A percentile compares a stretch with the other conserved stretches of the same genome.
Conservation (phyloP, 2,888 invertebrate species). For the Eretmocerus hayati region DNA sequence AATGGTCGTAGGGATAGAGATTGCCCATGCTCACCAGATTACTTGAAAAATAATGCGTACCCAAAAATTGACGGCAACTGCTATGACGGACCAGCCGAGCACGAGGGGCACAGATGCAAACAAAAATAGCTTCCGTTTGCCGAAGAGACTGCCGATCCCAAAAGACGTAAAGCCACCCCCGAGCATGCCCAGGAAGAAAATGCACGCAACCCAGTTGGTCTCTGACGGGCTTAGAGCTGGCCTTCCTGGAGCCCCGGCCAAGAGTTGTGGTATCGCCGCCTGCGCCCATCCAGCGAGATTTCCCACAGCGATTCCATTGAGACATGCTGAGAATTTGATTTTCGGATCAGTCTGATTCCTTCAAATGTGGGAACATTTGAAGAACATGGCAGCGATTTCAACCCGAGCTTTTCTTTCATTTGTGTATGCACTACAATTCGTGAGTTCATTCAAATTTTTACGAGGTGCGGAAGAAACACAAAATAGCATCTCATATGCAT, state of each 20-base stretch:
- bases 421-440: too few relatives aligned
- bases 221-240: constrained; percentile 14
- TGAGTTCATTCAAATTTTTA: too few relatives aligned
- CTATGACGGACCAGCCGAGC: constrained; percentile 17
- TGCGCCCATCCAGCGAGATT: constrained; percentile 21
- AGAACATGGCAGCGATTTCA: too few relatives aligned
- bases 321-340: constrained; percentile 9
- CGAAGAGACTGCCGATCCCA: constrained; percentile 10
- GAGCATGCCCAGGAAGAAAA: constrained; percentile 18
- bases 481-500: too few relatives aligned
- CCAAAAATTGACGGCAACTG: constrained; percentile 17
- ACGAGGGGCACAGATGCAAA: constrained; percentile 2
- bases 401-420: too few relatives aligned
- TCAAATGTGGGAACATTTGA: too few relatives aligned
- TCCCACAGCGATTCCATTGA: constrained; percentile 19
- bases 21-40: too few relatives aligned
- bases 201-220: constrained; percentile 20
- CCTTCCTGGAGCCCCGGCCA: constrained; percentile 6
- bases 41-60: too few relatives aligned
- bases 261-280: constrained; percentile 20
- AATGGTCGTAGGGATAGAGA: too few relatives aligned
- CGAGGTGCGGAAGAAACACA: too few relatives aligned
- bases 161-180: constrained; percentile 14
- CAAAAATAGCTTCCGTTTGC: constrained; percentile 14
- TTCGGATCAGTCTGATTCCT: background rate